A percentile compares a stretch with the other conserved stretches of the same genome.
Conservation (phyloP, 1,140 invertebrate species). For the Drosophila ercepeae region DNA sequence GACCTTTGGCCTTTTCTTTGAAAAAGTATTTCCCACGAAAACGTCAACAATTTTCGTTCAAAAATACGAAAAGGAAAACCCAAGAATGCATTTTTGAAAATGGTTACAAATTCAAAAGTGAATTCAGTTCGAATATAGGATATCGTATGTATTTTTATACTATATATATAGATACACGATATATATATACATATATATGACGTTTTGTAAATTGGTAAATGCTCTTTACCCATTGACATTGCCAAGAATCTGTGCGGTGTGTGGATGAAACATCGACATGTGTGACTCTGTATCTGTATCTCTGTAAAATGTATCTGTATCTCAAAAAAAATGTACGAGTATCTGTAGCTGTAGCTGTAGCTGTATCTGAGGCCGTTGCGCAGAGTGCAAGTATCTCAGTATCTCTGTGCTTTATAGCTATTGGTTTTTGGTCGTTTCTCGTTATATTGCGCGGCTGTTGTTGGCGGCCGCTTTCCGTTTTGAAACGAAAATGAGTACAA, state of each 20-base stretch:
- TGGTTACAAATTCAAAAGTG: background rate
- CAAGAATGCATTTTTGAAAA: background rate
- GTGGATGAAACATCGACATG: slow-evolving; percentile 1
- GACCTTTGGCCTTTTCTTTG: too few relatives aligned
- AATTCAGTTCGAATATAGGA: background rate
- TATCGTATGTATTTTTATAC: background rate
- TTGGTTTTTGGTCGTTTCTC: slow-evolving; percentile 64
- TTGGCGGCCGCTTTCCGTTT: slow-evolving; percentile 60
- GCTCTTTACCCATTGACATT: slow-evolving; percentile 18
- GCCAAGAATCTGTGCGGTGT: slow-evolving; percentile 29
- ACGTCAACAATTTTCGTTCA: too few relatives aligned
- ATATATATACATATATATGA: background rate
- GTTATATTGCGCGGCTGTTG: slow-evolving; percentile 42
- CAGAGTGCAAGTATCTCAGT: slow-evolving; percentile 48
- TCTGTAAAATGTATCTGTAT: background rate
- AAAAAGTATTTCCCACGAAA: too few relatives aligned
- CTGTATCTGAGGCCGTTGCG: slow-evolving; percentile 32
- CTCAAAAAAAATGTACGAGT: too few relatives aligned
- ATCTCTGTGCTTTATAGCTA: slow-evolving; percentile 74
- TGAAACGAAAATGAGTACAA: slow-evolving; percentile 77
- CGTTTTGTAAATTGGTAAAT: background rate
- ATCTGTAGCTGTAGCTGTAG: slow-evolving; percentile 17
- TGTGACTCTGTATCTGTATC: background rate
- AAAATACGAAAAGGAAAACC: too few relatives aligned
- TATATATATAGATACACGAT: too few relatives aligned